Conservation (phyloP, 2,797 vertebrate species). For the Lagodon rhomboides region DNA sequence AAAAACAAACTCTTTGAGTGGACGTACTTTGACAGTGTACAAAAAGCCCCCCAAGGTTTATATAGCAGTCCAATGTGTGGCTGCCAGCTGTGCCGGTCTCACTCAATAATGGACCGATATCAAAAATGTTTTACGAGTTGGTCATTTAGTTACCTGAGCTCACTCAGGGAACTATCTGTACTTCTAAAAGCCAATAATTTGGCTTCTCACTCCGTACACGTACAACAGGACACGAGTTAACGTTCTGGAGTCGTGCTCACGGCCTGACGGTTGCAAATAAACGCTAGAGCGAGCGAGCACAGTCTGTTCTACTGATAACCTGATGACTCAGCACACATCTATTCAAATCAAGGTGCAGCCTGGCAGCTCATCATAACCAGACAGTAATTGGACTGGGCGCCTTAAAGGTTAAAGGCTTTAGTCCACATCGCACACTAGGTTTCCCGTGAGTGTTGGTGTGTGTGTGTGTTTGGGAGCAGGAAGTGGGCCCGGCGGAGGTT, state of each 20-base stretch:
- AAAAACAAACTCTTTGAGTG: too few relatives aligned
- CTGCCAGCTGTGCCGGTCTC: too few relatives aligned
- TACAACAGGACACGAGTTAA: slow-evolving; percentile 4
- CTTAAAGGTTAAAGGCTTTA: background rate
- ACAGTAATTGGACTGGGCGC: too few relatives aligned
- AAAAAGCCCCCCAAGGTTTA: too few relatives aligned
- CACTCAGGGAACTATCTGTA: background rate
- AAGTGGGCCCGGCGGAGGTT: slow-evolving; percentile 4
- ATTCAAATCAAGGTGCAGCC: background rate
- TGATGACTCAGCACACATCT: too few relatives aligned
- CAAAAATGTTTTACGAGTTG: too few relatives aligned
- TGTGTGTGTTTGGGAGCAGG: slow-evolving; percentile 17
- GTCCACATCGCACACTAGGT: slow-evolving; percentile 2
- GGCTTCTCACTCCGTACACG: background rate
- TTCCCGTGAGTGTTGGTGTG: slow-evolving; percentile 18
- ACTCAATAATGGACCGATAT: too few relatives aligned
- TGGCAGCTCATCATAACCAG: background rate
- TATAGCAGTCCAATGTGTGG: too few relatives aligned
- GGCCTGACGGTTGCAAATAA: too few relatives aligned
- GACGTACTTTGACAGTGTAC: too few relatives aligned
- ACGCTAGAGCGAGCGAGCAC: background rate
- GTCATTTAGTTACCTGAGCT: too few relatives aligned
- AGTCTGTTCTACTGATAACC: background rate
- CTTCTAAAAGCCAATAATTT: background rate
- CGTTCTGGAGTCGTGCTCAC: too few relatives aligned